phyloP scores from a whole-genome alignment of 30 jellyfish, hydroid and myxozoan species.

The Hydra vulgaris region DNA sequence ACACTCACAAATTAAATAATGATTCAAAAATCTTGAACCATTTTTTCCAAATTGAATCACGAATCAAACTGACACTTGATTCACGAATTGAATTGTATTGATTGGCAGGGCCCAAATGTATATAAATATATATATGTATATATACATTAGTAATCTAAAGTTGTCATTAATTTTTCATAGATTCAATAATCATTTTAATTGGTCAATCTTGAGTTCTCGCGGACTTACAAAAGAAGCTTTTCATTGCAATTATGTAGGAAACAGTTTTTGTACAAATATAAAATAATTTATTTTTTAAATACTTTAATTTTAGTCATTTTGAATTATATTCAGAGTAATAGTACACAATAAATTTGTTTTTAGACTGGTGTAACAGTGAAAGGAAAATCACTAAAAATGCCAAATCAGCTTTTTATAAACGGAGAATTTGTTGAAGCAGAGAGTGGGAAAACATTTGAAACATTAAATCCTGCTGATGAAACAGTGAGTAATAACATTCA shows the following conservation, averaged over 20 bases:
- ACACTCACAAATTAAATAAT: too few relatives aligned
- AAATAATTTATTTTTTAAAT: too few relatives aligned
- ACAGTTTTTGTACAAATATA: not conserved
- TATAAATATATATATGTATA: too few relatives aligned
- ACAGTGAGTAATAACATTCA: constrained; percentile 53
- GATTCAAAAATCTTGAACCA: too few relatives aligned
- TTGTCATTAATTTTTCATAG: not conserved
- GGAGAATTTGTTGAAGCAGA: constrained; percentile 91
- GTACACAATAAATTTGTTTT: not conserved
- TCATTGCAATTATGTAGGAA: constrained; percentile 70
- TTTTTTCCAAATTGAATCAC: too few relatives aligned
- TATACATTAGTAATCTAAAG: too few relatives aligned
- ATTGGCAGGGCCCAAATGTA: too few relatives aligned
- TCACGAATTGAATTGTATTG: too few relatives aligned
- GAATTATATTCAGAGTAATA: too few relatives aligned
- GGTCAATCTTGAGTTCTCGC: constrained; percentile 48
- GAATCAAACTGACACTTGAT: too few relatives aligned
- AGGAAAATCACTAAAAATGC: constrained; percentile 79
- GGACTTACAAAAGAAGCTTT: constrained; percentile 78
- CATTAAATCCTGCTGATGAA: constrained; percentile 94
- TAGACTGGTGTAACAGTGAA: constrained; percentile 71
- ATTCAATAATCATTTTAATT: not conserved
- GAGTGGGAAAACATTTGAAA: constrained; percentile 93
- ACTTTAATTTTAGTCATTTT: too few relatives aligned
- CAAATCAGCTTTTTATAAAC: constrained; percentile 76